phyloP scores from a whole-genome alignment of 2,113 vertebrate species.

The Jaculus jaculus region DNA sequence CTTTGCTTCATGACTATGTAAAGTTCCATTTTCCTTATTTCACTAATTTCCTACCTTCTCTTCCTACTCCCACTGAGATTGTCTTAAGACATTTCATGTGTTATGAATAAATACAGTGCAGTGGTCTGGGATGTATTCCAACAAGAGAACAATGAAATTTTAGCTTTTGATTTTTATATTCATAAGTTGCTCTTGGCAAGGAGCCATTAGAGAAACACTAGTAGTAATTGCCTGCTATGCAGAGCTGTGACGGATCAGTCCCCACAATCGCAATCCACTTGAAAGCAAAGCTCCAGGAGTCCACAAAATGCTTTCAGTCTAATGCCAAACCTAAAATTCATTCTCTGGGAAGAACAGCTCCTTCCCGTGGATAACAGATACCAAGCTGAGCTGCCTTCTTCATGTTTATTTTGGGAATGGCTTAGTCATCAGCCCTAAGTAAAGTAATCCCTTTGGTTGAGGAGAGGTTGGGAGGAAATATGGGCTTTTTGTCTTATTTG shows the following conservation, averaged over 20 bases:
- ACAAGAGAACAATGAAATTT: constrained; percentile 76
- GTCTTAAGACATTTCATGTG: constrained; percentile 59
- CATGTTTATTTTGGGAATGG: constrained; percentile 57
- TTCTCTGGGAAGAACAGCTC: constrained; percentile 53
- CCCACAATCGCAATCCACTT: constrained; percentile 49
- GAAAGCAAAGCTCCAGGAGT: constrained; percentile 64
- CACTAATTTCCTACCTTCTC: constrained; percentile 50
- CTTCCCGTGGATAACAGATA: constrained; percentile 67
- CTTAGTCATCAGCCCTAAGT: constrained; percentile 30
- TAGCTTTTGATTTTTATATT: constrained; percentile 77
- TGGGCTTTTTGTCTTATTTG: neutral
- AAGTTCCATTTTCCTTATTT: constrained; percentile 57
- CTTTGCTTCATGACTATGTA: constrained; percentile 29
- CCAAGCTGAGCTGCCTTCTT: neutral
- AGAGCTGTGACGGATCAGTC: constrained; percentile 53
- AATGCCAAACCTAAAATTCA: constrained; percentile 59
- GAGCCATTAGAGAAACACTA: constrained; percentile 70
- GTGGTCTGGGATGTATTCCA: constrained; percentile 74
- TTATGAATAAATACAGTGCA: constrained; percentile 69
- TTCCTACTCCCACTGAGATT: constrained; percentile 64
- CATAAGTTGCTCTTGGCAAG: constrained; percentile 75
- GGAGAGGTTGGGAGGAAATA: neutral
- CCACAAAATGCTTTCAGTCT: constrained; percentile 55
- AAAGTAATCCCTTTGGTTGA: constrained; percentile 1
- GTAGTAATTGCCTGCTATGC: constrained; percentile 68